A percentile compares a stretch with the other conserved stretches of the same genome.
These are phyloP conservation scores for Sparidentex hasta DNA, from an alignment of 2,797 vertebrate genomes.

Conservation along the genomic window DNA sequence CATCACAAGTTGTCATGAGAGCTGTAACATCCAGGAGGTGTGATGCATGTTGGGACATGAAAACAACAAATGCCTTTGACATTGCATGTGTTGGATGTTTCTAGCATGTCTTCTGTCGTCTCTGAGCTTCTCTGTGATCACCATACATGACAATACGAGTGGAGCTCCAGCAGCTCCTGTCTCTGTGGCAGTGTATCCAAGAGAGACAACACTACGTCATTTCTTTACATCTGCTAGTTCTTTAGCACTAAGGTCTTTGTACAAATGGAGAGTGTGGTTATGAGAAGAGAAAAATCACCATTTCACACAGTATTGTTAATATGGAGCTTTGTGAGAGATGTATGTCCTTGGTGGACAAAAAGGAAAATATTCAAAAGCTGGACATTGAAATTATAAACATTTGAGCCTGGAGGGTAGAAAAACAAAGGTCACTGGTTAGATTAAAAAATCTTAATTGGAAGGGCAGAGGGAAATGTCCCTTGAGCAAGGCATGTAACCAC, in stretches of 20 bases:
- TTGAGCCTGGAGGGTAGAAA: constrained; percentile 4
- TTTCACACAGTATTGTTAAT: constrained; percentile 1
- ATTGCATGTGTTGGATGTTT: not conserved
- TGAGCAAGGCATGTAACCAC: not conserved
- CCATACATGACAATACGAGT: not conserved
- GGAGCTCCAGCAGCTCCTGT: not conserved
- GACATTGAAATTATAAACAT: not conserved
- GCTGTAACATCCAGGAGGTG: not conserved
- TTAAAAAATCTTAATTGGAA: not conserved
- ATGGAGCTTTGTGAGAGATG: constrained; percentile 6
- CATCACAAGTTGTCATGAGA: not conserved
- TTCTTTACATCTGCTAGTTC: not conserved
- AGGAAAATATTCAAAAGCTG: not conserved
- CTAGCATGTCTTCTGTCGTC: not conserved
- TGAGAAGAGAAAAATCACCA: not conserved
- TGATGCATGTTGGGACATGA: not conserved
- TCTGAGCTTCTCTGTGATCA: constrained; percentile 1
- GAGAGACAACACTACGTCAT: not conserved
- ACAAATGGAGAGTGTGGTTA: constrained; percentile 12
- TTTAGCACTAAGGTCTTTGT: constrained; percentile 11
- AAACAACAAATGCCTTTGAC: constrained; percentile 4
- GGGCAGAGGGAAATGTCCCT: not conserved
- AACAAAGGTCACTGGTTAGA: constrained; percentile 20
- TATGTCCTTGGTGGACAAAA: constrained; percentile 1
- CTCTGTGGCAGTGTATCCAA: too few relatives aligned